A percentile compares a stretch with the other conserved stretches of the same genome.
phyloP scores from a whole-genome alignment of 2,888 invertebrate genomes.

The Prosapia bicincta region DNA sequence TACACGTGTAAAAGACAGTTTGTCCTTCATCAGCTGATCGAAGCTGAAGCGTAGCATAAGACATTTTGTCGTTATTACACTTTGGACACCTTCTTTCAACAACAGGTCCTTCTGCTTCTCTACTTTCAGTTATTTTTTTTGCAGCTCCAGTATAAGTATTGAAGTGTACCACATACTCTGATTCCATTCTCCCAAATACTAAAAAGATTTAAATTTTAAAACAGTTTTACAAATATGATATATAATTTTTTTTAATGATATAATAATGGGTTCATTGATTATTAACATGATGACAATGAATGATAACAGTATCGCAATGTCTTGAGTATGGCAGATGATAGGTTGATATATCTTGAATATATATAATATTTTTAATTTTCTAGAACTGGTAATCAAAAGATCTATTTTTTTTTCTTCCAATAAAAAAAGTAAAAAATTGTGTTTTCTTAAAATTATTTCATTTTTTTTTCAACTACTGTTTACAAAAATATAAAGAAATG shows the following conservation, averaged over 20 bases:
- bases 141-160: conserved; percentile 49
- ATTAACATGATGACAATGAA: no score
- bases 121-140: conserved; percentile 42
- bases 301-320: no score
- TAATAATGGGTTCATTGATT: no score
- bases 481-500: no score
- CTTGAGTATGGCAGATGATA: no score
- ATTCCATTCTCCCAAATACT: conserved; percentile 64
- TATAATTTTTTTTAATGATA: not conserved
- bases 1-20: conserved; percentile 96
- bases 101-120: conserved; percentile 68
- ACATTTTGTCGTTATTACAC: conserved; percentile 90
- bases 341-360: no score
- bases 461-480: no score
- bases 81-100: conserved; percentile 80
- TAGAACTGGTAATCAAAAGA: no score
- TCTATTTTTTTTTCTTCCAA: no score
- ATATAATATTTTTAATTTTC: no score
- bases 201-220: conserved; percentile 36
- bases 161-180: conserved; percentile 68
- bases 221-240: not conserved
- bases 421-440: no score
- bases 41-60: conserved; percentile 91
- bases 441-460: no score
- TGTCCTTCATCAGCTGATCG: conserved; percentile 99